These are phyloP conservation scores for Emys orbicularis DNA, from an alignment of 2,797 vertebrate species.

Conservation along the genomic window DNA sequence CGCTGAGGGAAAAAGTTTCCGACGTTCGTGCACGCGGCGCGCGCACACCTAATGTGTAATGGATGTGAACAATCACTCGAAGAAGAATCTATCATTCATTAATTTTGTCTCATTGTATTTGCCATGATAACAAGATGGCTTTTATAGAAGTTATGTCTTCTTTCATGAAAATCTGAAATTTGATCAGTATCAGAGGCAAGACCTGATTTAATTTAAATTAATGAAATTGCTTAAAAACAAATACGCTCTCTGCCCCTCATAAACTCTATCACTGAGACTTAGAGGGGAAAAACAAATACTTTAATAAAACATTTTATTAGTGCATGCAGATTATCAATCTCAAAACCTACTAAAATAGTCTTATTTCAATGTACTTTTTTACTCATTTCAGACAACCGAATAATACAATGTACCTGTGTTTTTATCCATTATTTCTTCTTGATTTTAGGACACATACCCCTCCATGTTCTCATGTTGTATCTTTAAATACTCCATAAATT, in stretches of 20 bases:
- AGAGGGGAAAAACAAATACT: background rate
- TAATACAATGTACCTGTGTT: background rate
- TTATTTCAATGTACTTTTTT: background rate
- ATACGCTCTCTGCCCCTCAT: background rate
- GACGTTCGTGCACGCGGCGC: too few relatives aligned
- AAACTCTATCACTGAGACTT: background rate
- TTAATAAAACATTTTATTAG: background rate
- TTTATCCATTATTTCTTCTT: background rate
- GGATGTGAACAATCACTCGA: too few relatives aligned
- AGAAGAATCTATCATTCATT: background rate
- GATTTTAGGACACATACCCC: background rate
- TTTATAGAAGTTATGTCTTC: background rate
- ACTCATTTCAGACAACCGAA: background rate
- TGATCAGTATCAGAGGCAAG: background rate
- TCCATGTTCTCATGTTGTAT: background rate
- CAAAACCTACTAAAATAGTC: background rate
- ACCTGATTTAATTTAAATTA: background rate
- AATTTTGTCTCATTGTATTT: background rate
- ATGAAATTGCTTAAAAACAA: conserved; percentile 3
- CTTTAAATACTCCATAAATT: background rate
- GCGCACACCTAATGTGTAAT: too few relatives aligned
- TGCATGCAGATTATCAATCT: background rate
- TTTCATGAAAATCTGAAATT: background rate
- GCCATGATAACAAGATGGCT: background rate
- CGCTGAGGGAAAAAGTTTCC: too few relatives aligned